phyloP scores from a whole-genome alignment of 2,113 vertebrate species.

The Regulus satrapa region DNA sequence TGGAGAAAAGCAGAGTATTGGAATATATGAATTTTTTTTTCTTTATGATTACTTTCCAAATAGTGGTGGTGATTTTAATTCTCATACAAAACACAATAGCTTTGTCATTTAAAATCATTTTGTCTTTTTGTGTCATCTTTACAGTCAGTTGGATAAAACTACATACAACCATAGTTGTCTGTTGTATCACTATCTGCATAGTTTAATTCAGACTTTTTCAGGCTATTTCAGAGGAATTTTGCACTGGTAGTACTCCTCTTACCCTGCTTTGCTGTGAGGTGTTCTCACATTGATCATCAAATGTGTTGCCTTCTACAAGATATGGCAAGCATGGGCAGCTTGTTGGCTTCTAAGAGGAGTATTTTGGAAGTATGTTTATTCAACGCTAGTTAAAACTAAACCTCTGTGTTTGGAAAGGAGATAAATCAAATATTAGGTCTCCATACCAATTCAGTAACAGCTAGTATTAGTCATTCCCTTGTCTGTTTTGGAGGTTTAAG shows the following conservation, averaged over 20 bases:
- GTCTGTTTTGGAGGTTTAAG: background rate
- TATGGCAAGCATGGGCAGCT: background rate
- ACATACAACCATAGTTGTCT: rapidly evolving
- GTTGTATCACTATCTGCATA: background rate
- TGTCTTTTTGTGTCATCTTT: background rate
- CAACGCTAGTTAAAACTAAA: background rate
- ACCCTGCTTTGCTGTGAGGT: background rate
- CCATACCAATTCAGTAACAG: background rate
- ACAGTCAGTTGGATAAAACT: background rate
- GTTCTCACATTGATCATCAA: background rate
- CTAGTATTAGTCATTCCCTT: background rate
- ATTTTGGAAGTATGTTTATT: background rate
- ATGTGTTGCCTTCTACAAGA: background rate
- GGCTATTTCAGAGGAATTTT: too few relatives aligned
- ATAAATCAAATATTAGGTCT: background rate
- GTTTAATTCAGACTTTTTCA: too few relatives aligned
- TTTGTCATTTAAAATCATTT: background rate
- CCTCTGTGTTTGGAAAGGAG: background rate
- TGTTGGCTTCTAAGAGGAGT: background rate
- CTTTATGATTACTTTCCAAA: background rate
- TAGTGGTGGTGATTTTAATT: background rate
- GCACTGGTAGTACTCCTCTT: background rate
- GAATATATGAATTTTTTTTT: background rate
- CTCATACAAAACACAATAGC: background rate
- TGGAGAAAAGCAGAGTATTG: background rate